phyloP scores from a whole-genome alignment of 2,888 invertebrate genomes.

The Xanthia togata region DNA sequence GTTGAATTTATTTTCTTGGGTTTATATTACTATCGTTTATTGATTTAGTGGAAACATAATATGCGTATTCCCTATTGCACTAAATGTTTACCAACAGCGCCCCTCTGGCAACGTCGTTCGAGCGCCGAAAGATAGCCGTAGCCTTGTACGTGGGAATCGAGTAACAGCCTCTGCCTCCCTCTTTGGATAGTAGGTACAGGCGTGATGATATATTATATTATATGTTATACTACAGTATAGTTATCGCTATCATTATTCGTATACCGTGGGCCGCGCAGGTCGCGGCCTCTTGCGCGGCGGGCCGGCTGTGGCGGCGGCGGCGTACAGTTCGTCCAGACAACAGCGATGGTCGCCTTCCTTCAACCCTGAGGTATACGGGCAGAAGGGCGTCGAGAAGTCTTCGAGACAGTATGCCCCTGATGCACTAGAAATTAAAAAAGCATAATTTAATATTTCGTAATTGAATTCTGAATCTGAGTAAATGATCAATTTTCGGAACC shows the following conservation, averaged over 20 bases:
- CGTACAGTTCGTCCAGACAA: constrained; percentile 90
- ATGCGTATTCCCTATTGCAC: too few relatives aligned
- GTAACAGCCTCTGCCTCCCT: neutral
- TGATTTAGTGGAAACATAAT: too few relatives aligned
- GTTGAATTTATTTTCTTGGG: too few relatives aligned
- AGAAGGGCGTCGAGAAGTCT: constrained; percentile 92
- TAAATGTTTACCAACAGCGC: too few relatives aligned
- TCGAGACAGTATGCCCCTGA: constrained; percentile 93
- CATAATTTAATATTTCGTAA: neutral
- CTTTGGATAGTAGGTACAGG: neutral
- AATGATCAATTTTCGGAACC: neutral
- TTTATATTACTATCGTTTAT: too few relatives aligned
- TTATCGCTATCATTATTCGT: constrained; percentile 53
- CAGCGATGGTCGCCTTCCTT: constrained; percentile 92
- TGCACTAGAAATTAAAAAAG: constrained; percentile 83
- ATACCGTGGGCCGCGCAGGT: constrained; percentile 75
- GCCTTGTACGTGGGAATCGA: neutral
- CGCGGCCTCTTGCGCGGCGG: constrained; percentile 79
- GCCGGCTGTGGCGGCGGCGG: constrained; percentile 77
- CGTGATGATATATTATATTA: neutral
- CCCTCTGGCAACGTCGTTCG: neutral
- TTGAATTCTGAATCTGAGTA: neutral
- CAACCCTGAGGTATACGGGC: constrained; percentile 91
- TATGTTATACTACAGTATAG: constrained; percentile 34
- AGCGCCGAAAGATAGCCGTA: neutral